phyloP scores from a whole-genome alignment of 2,888 invertebrate species.

The Penaeus monodon region DNA sequence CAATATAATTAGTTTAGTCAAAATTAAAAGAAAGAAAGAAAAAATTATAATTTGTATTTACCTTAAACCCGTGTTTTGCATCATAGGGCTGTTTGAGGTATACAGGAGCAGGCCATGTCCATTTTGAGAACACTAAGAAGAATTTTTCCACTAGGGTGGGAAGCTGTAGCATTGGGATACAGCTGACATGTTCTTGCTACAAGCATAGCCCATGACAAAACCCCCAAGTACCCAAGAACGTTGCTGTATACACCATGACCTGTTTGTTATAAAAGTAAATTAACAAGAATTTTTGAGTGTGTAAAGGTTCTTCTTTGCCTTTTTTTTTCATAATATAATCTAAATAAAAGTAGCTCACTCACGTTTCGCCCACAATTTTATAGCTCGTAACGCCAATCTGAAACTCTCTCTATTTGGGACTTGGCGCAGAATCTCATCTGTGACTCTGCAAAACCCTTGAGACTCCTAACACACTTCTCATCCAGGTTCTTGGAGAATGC shows the following conservation, averaged over 20 bases:
- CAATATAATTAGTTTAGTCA: neutral
- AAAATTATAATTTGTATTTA: neutral
- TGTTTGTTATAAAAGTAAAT: conserved; percentile 69
- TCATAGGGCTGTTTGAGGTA: conserved; percentile 91
- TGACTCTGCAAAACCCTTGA: conserved; percentile 98
- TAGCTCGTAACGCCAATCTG: conserved; percentile 90
- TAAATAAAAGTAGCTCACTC: conserved; percentile 70
- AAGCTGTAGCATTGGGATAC: conserved; percentile 95
- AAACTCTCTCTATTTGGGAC: conserved; percentile 97
- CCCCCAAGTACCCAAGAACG: conserved; percentile 95
- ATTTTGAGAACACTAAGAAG: conserved; percentile 96
- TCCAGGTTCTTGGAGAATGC: conserved; percentile 93
- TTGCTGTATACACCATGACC: conserved; percentile 98
- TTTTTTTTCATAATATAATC: no score
- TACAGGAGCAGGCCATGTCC: conserved; percentile 99
- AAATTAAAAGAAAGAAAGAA: neutral
- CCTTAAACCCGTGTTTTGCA: conserved; percentile 83
- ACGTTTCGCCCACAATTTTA: conserved; percentile 99
- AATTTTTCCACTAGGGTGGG: conserved; percentile 97
- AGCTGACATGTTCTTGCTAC: conserved; percentile 98
- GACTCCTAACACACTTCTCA: conserved; percentile 93
- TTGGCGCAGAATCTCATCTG: conserved; percentile 95
- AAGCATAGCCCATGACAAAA: conserved; percentile 99
- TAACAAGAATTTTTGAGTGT: no score
- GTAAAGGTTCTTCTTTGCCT: no score